Conservation (phyloP, 2,113 vertebrate species). For the Callithrix jacchus region DNA sequence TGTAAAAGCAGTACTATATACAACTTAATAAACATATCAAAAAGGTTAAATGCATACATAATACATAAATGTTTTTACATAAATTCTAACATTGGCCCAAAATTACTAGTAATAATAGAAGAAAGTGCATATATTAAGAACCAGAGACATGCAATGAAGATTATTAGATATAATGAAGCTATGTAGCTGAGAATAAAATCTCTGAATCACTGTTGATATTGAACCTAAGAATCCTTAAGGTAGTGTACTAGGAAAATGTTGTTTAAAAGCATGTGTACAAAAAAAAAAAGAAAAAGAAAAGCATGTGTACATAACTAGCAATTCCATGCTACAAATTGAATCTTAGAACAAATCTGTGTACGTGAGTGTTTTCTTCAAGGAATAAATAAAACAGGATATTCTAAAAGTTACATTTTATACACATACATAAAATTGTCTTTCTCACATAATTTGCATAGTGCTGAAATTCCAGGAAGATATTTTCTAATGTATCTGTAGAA, state of each 20-base stretch:
- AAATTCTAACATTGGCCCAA: neutral
- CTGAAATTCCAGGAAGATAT: neutral
- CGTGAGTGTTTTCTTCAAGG: neutral
- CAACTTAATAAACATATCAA: neutral
- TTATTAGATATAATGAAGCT: neutral
- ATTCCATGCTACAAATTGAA: neutral
- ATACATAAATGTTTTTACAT: neutral
- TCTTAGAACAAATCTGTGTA: neutral
- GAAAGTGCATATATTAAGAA: neutral
- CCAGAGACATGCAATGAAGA: neutral
- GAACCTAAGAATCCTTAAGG: neutral
- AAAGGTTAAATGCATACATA: neutral
- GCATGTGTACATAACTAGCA: neutral
- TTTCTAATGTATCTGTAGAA: neutral
- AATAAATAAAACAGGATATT: neutral
- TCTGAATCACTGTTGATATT: neutral
- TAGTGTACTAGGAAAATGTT: neutral
- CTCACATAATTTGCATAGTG: neutral
- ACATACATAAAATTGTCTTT: neutral
- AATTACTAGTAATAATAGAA: neutral
- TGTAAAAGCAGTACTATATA: neutral
- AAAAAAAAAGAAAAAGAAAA: too few relatives aligned
- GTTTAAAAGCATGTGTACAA: neutral
- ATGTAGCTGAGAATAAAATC: neutral
- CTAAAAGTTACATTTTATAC: neutral